Base-by-base conservation (phyloP, 2,888 invertebrate genomes). In the Hydropsyche betteni region DNA sequence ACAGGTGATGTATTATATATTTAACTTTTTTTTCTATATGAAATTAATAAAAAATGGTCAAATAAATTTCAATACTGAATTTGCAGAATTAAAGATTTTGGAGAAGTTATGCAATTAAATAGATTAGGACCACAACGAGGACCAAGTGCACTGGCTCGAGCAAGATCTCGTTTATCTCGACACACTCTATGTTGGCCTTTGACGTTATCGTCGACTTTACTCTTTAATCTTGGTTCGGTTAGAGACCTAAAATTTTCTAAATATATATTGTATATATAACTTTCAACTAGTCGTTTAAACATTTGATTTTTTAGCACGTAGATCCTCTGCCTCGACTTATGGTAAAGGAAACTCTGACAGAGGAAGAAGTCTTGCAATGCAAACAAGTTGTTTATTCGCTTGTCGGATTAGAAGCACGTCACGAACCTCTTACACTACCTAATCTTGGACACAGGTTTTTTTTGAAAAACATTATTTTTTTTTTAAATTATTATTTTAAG, bases 171-270 rank as follows among this genome's bases (percentile, higher is more conserved):
- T 64, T 83, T 98, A 8, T 91, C 92, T 80, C 87, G 95, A 36
- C 92, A 94, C 81, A 94, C 97, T 0, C 91, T 93, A 74, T 96
- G 95, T 84, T 95, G 94, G 91, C 94, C 97, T 0, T 90, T 97
- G 79, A 96, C 96, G 0, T 93, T 97, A 79, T 94, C 94, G 33
- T 93, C 94, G 4, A 96, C 96, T 0, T 89, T 96, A 44, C 91
- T 97, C 82, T 97, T 94, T 81, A 96, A 95, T 83, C 85, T 95
- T 79, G 92, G 93, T 82, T 89, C 90, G 80, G 92, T 92, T 82
- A 86, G 87, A 84, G 55, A 58, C 51, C 33, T 77, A 58, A 55
- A 33, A 6, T 36, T 4, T 75, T 58, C 16, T 2, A 2, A 24
- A 24, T 24, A 24, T 24, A 24, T 2, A 24, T 2, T 2, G 2